These are phyloP conservation scores for rabbit (Oryctolagus cuniculus) DNA, from an alignment of 2,113 vertebrate species.

Conservation along the genomic window mOryCun1.1 NC_091453.1:19795001-19795500, in stretches of 20 bases:
- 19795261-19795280: constrained; percentile 10
- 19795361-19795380: constrained; percentile 49
- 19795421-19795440: constrained; percentile 17
- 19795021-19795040: neutral
- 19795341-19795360: neutral
- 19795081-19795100: constrained; percentile 2
- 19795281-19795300: neutral
- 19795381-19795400: constrained; percentile 55
- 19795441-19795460: constrained; percentile 56
- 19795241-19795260: neutral
- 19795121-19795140: constrained; percentile 37
- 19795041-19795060: neutral
- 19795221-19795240: neutral
- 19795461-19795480: constrained; percentile 32
- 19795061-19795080: neutral
- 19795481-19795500: constrained; percentile 48
- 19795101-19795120: constrained; percentile 34
- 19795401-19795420: neutral
- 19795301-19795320: constrained; percentile 39
- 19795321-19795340: constrained; percentile 36
- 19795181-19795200: constrained; percentile 10
- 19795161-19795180: neutral
- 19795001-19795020: neutral
- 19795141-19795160: neutral
- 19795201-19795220: neutral